A percentile compares a stretch with the other conserved stretches of the same genome.
Conservation (phyloP, 2,888 invertebrate genomes). For the Gerosis bhagava region DNA sequence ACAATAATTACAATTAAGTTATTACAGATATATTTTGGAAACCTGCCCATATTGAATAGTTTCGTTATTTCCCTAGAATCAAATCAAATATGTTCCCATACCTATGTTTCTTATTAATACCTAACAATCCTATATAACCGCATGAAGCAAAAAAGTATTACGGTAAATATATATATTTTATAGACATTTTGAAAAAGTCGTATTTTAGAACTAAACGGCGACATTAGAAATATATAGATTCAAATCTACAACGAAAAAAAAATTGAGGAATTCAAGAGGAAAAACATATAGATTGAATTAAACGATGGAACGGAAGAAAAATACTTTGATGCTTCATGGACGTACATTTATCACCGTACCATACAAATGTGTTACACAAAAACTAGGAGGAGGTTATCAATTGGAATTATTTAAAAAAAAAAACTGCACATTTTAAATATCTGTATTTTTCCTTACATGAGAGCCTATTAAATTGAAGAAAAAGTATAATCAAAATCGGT, state of each 20-base stretch:
- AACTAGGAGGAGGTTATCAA: conserved; percentile 45
- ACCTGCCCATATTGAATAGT: conserved; percentile 61
- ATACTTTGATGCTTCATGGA: conserved; percentile 80
- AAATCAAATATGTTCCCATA: conserved; percentile 66
- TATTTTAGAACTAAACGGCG: conserved; percentile 64
- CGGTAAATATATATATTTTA: conserved; percentile 70
- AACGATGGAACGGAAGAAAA: conserved; percentile 45
- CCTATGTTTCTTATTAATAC: conserved; percentile 71
- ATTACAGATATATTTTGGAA: conserved; percentile 46
- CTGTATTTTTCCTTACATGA: no score
- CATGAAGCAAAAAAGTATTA: conserved; percentile 81
- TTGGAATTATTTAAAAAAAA: no score
- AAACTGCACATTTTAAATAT: no score
- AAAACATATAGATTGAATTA: no score
- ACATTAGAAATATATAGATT: conserved; percentile 71
- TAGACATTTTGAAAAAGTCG: conserved; percentile 64
- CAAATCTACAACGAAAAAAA: conserved; percentile 67
- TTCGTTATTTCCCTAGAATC: conserved; percentile 57
- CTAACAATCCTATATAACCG: conserved; percentile 74
- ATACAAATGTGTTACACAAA: conserved; percentile 61
- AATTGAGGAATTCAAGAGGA: conserved; percentile 46
- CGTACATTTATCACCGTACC: conserved; percentile 57
- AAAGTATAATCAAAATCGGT: no score
- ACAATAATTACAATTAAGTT: conserved; percentile 26
- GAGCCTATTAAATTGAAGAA: no score